Percentiles rank a stretch among this genome's conserved stretches.
These are phyloP conservation scores for Phenganax marumi DNA, from an alignment of 92 coral and sea anemone species.

Conservation along the genomic window DNA sequence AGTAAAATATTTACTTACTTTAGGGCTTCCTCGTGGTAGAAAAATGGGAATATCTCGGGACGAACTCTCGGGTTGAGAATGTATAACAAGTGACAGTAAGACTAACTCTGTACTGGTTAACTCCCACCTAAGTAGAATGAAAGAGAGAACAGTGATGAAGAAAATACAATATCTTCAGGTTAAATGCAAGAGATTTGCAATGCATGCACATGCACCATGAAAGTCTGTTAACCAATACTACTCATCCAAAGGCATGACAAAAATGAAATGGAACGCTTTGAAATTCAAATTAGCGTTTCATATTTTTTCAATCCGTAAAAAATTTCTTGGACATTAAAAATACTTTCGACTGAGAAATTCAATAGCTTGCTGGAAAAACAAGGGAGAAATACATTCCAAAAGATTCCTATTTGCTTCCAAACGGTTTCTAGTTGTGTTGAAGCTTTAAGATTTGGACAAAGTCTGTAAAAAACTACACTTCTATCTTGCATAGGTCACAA, in stretches of 20 bases:
- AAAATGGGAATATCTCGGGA: slow-evolving; percentile 84
- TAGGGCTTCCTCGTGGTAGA: slow-evolving; percentile 96
- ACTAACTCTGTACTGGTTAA: slow-evolving; percentile 91
- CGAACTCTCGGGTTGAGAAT: slow-evolving; percentile 74
- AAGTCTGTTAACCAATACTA: too few species aligned
- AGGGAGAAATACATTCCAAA: too few species aligned
- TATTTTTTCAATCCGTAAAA: too few species aligned
- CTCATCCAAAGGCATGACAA: too few species aligned
- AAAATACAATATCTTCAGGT: neutral
- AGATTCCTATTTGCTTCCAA: too few species aligned
- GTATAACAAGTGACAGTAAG: slow-evolving; percentile 72
- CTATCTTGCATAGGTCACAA: neutral
- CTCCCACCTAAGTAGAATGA: slow-evolving; percentile 74
- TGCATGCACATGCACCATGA: neutral
- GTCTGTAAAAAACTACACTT: neutral
- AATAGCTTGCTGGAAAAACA: too few species aligned
- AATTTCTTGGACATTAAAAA: too few species aligned
- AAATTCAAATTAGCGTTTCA: too few species aligned
- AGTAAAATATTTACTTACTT: slow-evolving; percentile 51
- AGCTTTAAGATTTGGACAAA: too few species aligned
- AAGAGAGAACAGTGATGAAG: neutral
- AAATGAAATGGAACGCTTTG: too few species aligned
- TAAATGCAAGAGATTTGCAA: neutral
- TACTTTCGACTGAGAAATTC: too few species aligned
- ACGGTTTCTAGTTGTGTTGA: too few species aligned